Evolutionary conservation across 1,140 invertebrate genomes (phyloP).

Genomic region (Leptinotarsa undecemlineata): DNA sequence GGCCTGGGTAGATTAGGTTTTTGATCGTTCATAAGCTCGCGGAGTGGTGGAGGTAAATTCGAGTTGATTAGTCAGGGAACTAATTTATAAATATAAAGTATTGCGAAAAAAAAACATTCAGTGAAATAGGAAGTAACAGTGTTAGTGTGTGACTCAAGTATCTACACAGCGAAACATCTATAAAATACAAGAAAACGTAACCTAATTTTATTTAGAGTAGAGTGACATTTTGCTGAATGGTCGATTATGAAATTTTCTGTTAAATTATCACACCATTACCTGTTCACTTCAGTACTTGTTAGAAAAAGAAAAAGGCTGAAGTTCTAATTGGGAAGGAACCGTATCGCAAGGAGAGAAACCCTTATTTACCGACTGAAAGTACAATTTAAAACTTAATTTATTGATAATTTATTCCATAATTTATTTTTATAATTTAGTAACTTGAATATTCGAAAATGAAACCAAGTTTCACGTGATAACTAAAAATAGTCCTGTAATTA

Average conservation of each 20-base stretch:
- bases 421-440: neutral
- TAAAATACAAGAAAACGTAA: neutral
- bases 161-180: neutral
- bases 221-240: slow-evolving; percentile 17
- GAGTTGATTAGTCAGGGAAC: neutral
- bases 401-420: neutral
- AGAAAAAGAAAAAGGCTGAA: slow-evolving; percentile 16
- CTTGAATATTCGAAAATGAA: neutral
- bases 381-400: neutral
- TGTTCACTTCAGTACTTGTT: neutral
- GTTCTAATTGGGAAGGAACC: neutral
- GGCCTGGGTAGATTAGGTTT: neutral
- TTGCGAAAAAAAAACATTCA: neutral
- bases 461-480: neutral
- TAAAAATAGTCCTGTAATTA: neutral
- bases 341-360: neutral
- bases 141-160: neutral
- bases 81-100: neutral
- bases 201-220: neutral
- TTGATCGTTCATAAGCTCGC: neutral
- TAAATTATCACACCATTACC: slow-evolving; percentile 13
- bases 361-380: neutral
- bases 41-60: neutral
- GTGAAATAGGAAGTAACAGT: neutral
- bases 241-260: slow-evolving; percentile 22